These are phyloP conservation scores for Sinotaia quadrata DNA, from an alignment of 2,888 invertebrate genomes.

Conservation along the genomic window DNA sequence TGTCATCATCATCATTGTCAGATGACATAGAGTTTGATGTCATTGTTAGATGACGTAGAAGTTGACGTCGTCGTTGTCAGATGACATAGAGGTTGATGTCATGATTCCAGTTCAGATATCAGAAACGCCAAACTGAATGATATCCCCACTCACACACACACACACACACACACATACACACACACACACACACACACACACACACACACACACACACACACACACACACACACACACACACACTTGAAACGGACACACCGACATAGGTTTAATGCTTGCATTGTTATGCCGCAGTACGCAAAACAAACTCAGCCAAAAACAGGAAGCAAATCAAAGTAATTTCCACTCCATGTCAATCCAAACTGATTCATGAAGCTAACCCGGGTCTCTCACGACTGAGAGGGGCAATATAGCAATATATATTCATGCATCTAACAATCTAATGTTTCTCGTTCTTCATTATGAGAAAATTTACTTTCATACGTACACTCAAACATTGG, in stretches of 20 bases:
- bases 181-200: background rate
- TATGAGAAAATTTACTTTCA: no score
- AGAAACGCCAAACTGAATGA: background rate
- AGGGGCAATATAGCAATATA: no score
- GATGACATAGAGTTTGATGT: no score
- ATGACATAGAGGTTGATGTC: background rate
- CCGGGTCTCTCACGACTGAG: no score
- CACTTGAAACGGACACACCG: background rate
- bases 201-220: constrained; percentile 3
- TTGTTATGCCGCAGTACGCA: background rate
- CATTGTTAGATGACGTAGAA: background rate
- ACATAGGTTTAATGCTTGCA: background rate
- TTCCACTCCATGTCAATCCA: no score
- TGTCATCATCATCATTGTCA: no score
- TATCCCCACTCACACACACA: background rate
- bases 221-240: constrained; percentile 5
- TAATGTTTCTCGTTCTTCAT: no score
- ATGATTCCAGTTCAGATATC: background rate
- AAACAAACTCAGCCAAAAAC: background rate
- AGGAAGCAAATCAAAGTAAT: background rate
- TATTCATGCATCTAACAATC: no score
- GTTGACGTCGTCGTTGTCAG: background rate
- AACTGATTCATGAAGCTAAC: no score
- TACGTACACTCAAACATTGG: no score
- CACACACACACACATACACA: background rate